These are phyloP conservation scores for Calcarius lapponicus DNA, from an alignment of 2,797 vertebrate species.

Conservation along the genomic window DNA sequence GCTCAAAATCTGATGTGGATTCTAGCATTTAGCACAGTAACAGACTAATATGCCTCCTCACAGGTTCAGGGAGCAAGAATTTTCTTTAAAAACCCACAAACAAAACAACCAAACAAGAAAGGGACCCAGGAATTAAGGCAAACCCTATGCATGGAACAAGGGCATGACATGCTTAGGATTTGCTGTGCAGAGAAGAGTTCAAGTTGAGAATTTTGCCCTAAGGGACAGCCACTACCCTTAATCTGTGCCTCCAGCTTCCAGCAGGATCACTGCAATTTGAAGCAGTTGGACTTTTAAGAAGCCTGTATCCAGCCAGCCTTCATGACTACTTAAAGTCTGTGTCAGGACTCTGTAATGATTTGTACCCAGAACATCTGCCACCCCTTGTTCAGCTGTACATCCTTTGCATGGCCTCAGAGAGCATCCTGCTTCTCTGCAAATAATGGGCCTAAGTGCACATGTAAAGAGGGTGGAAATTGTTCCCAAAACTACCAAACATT, in stretches of 20 bases:
- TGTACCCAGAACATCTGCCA: constrained; percentile 30
- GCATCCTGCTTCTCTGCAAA: not conserved
- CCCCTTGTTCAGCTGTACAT: not conserved
- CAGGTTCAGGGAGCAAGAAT: not conserved
- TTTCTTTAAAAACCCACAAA: not conserved
- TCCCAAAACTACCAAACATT: not conserved
- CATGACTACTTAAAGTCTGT: not conserved
- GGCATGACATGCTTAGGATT: not conserved
- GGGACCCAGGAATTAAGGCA: not conserved
- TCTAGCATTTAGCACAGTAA: not conserved
- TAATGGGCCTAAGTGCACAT: not conserved
- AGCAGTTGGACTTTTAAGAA: not conserved
- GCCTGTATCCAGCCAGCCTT: not conserved
- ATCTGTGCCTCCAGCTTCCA: not conserved
- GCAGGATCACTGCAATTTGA: not conserved
- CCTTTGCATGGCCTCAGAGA: not conserved
- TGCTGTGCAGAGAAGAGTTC: not conserved
- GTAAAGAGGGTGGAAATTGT: not conserved
- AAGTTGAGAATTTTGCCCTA: not conserved
- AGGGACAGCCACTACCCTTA: not conserved
- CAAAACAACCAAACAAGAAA: not conserved
- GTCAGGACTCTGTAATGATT: not conserved
- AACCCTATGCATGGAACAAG: not conserved
- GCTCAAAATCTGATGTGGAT: not conserved
- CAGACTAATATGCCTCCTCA: not conserved